These are phyloP conservation scores for Eilema depressum DNA, from an alignment of 2,888 invertebrate species.

Conservation along the genomic window DNA sequence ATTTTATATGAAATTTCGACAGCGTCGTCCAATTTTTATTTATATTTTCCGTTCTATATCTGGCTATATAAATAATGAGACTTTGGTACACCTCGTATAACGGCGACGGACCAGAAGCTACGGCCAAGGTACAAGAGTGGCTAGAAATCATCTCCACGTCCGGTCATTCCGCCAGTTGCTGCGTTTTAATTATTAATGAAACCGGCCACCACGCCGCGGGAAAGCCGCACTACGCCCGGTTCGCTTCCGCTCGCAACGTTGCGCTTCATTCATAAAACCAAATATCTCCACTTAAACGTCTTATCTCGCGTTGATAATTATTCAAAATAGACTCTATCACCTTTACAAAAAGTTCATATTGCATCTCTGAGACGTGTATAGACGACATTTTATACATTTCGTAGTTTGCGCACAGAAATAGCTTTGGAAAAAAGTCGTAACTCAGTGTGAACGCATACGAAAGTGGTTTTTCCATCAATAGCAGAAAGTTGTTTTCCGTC, in stretches of 20 bases:
- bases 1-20: slow-evolving; percentile 46
- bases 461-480: slow-evolving; percentile 80
- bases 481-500: slow-evolving; percentile 84
- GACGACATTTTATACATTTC: slow-evolving; percentile 54
- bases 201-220: slow-evolving; percentile 78
- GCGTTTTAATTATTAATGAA: slow-evolving; percentile 87
- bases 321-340: slow-evolving; percentile 62
- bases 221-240: slow-evolving; percentile 85
- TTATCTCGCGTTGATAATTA: slow-evolving; percentile 52
- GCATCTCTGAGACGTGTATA: slow-evolving; percentile 38
- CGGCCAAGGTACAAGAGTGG: slow-evolving; percentile 66
- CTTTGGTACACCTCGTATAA: slow-evolving; percentile 44
- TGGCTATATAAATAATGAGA: slow-evolving; percentile 43
- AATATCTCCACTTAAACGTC: slow-evolving; percentile 53
- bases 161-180: slow-evolving; percentile 83
- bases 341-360: slow-evolving; percentile 54
- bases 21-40: slow-evolving; percentile 51
- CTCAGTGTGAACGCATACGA: slow-evolving; percentile 73
- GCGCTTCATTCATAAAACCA: slow-evolving; percentile 86
- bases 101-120: slow-evolving; percentile 63
- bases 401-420: slow-evolving; percentile 73
- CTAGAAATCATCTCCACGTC: slow-evolving; percentile 85
- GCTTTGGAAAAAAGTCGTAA: slow-evolving; percentile 81
- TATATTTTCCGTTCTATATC: slow-evolving; percentile 53
- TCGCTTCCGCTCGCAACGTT: slow-evolving; percentile 84